Conservation (phyloP, 2,797 vertebrate genomes). For the Galaxias olidus region DNA sequence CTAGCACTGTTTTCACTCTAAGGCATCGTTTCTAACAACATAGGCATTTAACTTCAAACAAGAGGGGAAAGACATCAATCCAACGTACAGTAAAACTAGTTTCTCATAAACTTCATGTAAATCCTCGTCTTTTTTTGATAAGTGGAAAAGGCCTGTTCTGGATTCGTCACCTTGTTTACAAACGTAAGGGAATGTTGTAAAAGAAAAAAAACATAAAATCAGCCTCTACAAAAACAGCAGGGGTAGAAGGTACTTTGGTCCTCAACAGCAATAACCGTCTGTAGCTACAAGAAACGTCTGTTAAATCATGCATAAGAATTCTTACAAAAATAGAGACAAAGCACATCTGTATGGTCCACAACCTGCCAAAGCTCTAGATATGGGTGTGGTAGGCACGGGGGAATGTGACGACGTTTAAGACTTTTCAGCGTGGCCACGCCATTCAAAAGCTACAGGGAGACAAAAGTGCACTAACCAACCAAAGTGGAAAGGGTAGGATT, state of each 20-base stretch:
- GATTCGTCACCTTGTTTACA: not conserved
- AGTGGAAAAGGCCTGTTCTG: not conserved
- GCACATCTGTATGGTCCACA: constrained; percentile 56
- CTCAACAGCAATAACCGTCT: constrained; percentile 71
- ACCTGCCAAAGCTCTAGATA: constrained; percentile 54
- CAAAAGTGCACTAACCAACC: constrained; percentile 63
- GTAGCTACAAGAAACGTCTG: constrained; percentile 67
- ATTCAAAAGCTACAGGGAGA: constrained; percentile 46
- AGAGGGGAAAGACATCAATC: constrained; percentile 27
- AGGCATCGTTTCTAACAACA: constrained; percentile 51
- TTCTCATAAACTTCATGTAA: constrained; percentile 8
- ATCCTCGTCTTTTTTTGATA: not conserved
- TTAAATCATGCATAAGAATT: constrained; percentile 65
- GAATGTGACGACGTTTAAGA: constrained; percentile 73
- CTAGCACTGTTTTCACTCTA: constrained; percentile 59
- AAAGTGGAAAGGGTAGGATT: constrained; percentile 33
- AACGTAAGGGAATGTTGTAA: constrained; percentile 35
- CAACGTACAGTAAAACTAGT: constrained; percentile 55
- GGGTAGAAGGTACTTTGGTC: constrained; percentile 72
- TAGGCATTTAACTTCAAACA: constrained; percentile 48
- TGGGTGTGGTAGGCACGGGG: constrained; percentile 58
- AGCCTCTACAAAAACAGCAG: constrained; percentile 38
- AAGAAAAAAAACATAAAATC: constrained; percentile 15
- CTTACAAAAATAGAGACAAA: constrained; percentile 70
- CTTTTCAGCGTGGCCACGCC: constrained; percentile 54